These are phyloP conservation scores for Poeciliopsis infans DNA, from an alignment of 2,797 vertebrate genomes.

Conservation along the genomic window DNA sequence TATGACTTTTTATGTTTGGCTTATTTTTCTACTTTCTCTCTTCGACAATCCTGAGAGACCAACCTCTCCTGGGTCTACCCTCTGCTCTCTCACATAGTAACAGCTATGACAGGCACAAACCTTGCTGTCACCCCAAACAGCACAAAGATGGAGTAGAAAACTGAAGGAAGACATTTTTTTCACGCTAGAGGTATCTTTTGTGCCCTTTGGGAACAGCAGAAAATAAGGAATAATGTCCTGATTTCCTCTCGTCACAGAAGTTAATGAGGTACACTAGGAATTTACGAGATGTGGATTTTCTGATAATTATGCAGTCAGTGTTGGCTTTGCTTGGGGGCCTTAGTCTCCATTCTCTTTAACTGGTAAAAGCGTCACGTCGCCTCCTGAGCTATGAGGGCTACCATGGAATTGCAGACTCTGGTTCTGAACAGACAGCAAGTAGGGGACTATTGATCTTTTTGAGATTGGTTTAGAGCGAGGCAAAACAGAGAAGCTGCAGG, in stretches of 20 bases:
- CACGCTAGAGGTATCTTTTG: not conserved
- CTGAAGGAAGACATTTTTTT: not conserved
- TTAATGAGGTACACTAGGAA: not conserved
- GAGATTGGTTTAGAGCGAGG: not conserved
- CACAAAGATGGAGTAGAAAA: not conserved
- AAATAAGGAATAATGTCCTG: not conserved
- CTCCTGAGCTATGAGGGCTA: not conserved
- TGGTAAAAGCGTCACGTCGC: not conserved
- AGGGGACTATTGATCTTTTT: not conserved
- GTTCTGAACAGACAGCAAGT: slow-evolving; percentile 5
- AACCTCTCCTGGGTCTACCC: not conserved
- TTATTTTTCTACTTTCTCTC: not conserved
- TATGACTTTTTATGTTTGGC: too few relatives aligned
- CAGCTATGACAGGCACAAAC: not conserved
- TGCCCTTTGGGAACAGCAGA: not conserved
- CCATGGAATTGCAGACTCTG: not conserved
- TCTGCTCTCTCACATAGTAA: not conserved
- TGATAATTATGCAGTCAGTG: not conserved
- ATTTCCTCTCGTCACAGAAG: not conserved
- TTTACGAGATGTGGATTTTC: not conserved
- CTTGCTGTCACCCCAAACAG: not conserved
- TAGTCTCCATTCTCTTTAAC: not conserved
- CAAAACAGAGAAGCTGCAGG: slow-evolving; percentile 1
- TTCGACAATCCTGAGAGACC: not conserved
- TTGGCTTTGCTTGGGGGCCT: not conserved